These are phyloP conservation scores for Pantherophis guttatus DNA, from an alignment of 2,113 vertebrate species.

Conservation along the genomic window DNA sequence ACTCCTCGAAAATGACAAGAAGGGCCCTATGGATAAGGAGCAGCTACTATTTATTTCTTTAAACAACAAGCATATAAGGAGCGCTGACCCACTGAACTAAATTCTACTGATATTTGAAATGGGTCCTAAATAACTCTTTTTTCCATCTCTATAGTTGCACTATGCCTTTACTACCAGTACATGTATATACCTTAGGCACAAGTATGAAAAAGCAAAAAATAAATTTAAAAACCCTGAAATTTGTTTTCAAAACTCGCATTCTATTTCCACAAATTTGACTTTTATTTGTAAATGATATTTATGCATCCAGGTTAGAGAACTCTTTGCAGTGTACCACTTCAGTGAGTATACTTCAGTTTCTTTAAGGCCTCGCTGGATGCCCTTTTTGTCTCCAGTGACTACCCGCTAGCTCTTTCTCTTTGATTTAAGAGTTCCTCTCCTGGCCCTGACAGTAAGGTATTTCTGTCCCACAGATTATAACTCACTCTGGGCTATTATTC, in stretches of 20 bases:
- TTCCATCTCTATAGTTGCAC: neutral
- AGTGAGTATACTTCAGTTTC: conserved; percentile 11
- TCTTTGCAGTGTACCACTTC: neutral
- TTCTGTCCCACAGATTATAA: conserved; percentile 97
- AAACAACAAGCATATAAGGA: neutral
- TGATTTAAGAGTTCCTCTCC: conserved; percentile 95
- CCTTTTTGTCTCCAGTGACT: conserved; percentile 62
- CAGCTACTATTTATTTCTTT: neutral
- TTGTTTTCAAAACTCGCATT: neutral
- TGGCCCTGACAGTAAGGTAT: conserved; percentile 96
- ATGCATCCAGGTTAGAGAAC: neutral
- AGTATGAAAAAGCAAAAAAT: neutral
- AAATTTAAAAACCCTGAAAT: conserved; percentile 9
- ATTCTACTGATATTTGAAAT: neutral
- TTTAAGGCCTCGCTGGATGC: conserved; percentile 53
- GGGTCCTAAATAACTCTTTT: neutral
- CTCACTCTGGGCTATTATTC: conserved; percentile 92
- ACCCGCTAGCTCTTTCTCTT: conserved; percentile 61
- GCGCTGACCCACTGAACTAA: neutral
- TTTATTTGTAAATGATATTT: neutral
- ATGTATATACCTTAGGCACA: neutral
- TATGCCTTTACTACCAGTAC: neutral
- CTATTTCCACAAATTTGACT: neutral
- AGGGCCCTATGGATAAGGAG: neutral
- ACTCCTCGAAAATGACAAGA: neutral